These are phyloP conservation scores for Ascidia mentula DNA, from an alignment of 23 tunicate genomes.

Conservation along the genomic window DNA sequence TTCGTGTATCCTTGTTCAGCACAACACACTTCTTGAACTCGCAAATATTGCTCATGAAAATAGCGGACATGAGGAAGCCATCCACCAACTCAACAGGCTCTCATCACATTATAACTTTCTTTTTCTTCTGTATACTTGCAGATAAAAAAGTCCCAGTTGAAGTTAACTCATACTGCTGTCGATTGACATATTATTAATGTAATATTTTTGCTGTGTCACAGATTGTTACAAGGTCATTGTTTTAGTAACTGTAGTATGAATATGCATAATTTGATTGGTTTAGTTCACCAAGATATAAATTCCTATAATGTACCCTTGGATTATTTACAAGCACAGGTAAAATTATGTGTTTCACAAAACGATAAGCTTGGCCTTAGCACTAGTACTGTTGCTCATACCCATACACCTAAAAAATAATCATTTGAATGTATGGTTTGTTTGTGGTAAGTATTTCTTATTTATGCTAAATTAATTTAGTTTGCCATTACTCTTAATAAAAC, in stretches of 20 bases:
- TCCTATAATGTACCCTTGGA: too few relatives aligned
- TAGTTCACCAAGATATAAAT: too few relatives aligned
- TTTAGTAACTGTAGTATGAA: too few relatives aligned
- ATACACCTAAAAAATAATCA: too few relatives aligned
- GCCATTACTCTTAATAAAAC: not conserved
- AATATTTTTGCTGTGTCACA: not conserved
- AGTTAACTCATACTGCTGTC: not conserved
- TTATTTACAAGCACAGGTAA: too few relatives aligned
- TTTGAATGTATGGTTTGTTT: too few relatives aligned
- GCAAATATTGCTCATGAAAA: not conserved
- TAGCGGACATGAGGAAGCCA: not conserved
- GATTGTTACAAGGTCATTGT: too few relatives aligned
- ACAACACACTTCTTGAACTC: not conserved
- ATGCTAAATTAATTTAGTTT: too few relatives aligned
- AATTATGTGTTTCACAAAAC: too few relatives aligned
- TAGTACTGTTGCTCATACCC: too few relatives aligned
- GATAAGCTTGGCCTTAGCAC: too few relatives aligned
- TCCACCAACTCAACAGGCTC: not conserved
- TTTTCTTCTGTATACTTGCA: slow-evolving; percentile 6
- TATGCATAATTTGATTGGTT: too few relatives aligned
- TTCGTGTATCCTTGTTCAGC: slow-evolving; percentile 6
- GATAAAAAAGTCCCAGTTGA: not conserved
- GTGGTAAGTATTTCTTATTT: not conserved
- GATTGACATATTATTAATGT: not conserved
- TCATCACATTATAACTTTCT: not conserved